Conservation (phyloP, 2,797 vertebrate genomes). For the Tiaroga cobitis region DNA sequence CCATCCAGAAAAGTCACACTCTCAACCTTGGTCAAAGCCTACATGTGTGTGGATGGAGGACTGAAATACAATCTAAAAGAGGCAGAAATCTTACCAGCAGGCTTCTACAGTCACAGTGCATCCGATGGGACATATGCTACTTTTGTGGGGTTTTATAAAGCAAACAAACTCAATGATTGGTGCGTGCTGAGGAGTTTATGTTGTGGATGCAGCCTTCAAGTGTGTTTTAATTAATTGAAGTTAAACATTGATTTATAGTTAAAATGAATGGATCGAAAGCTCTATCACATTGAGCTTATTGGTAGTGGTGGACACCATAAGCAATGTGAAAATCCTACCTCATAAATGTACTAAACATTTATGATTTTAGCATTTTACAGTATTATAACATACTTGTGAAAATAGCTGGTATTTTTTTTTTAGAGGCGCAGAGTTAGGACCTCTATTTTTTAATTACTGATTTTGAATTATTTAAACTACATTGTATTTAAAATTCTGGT, state of each 20-base stretch:
- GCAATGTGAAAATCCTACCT: slow-evolving; percentile 1
- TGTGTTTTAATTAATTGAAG: background rate
- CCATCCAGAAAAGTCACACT: slow-evolving; percentile 67
- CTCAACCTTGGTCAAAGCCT: slow-evolving; percentile 71
- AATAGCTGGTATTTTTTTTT: background rate
- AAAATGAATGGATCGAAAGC: background rate
- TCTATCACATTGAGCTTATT: background rate
- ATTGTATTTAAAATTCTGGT: background rate
- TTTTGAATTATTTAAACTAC: background rate
- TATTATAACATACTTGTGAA: background rate
- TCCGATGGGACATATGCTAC: background rate
- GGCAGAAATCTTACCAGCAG: background rate
- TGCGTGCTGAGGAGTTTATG: background rate
- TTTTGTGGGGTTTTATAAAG: background rate
- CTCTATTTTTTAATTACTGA: background rate
- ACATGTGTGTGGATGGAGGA: slow-evolving; percentile 71
- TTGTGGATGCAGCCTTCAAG: background rate
- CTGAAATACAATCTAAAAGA: slow-evolving; percentile 35
- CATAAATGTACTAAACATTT: background rate
- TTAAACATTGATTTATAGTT: background rate
- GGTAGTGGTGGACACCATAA: background rate
- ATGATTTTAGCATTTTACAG: background rate
- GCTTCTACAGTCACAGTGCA: background rate
- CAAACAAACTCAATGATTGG: background rate
- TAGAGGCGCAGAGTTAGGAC: background rate